Percentiles rank a stretch among this genome's conserved stretches.
Evolutionary conservation across 2,888 invertebrate genomes (phyloP).

Genomic region (Drosophila kambysellisi): DNA sequence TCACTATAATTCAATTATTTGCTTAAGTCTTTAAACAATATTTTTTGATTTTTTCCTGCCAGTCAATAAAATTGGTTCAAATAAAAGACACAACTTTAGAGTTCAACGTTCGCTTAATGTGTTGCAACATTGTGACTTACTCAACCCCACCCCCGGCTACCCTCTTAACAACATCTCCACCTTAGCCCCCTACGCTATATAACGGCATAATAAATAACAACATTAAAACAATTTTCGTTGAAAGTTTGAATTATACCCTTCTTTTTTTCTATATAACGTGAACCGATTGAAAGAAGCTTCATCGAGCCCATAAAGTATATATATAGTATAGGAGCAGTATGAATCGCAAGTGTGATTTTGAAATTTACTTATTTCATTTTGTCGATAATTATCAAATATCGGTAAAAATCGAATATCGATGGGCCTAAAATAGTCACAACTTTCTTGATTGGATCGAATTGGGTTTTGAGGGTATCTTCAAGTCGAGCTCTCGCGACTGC

Average conservation of each 20-base stretch:
- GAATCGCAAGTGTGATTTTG: background rate
- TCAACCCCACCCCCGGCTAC: background rate
- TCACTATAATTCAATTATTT: background rate
- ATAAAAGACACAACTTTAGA: background rate
- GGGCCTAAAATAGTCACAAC: background rate
- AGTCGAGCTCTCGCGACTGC: background rate
- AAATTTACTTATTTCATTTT: background rate
- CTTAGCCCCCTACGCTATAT: background rate
- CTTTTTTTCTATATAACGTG: conserved; percentile 5
- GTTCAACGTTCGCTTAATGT: conserved; percentile 29
- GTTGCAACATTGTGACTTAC: conserved; percentile 7
- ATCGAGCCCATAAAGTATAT: background rate
- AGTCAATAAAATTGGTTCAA: background rate
- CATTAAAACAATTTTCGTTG: conserved; percentile 30
- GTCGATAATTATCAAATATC: background rate
- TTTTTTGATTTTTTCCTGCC: background rate
- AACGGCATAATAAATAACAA: conserved; percentile 32
- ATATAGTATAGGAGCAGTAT: background rate
- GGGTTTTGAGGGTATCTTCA: conserved; percentile 2
- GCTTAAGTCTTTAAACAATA: background rate
- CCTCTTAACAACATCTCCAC: background rate
- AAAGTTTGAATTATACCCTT: conserved; percentile 20
- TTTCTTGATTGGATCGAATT: background rate
- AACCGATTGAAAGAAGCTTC: background rate
- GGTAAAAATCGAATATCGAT: background rate